Evolutionary conservation across 2,888 invertebrate genomes (phyloP), one percentile per base, ranked within the genome.

Genomic region (Drosophila neutralis): DNA sequence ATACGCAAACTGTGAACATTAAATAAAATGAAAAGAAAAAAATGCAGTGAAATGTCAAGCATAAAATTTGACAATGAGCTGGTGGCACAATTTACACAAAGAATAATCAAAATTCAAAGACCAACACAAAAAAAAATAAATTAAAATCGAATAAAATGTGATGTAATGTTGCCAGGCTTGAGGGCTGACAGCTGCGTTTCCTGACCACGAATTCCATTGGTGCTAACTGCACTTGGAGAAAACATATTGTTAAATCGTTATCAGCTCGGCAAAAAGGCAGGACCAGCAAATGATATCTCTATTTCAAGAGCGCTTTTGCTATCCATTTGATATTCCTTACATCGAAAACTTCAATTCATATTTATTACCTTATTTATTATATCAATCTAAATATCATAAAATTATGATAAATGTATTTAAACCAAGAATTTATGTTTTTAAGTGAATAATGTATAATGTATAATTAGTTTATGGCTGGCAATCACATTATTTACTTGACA

Each of bases 11-110:
- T 59, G 59, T 27, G 40, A 40, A 21, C 67, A 75, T 76, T 72
- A 68, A 82, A 53, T 58, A 62, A 69, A 69, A 60, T 62, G 33
- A 58, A 73, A 72, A 88, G 72, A 66, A 60, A 45, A 35, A 66
- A 57, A 68, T 68, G 57, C 48, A 68, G n/a, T 61, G 29, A 90
- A 82, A 73, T 88, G 83, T 85, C 83, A 75, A 76, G 54, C 31
- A n/a, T 4, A 5, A 45, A 63, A 38, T 36, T 61, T 58, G 69
- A 59, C 64, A 62, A 65, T 68, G 65, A 61, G 82, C 49, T 45
- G 71, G 38, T 40, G 59, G 49, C 24, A 18, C 24, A 29, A 31
- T 54, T 58, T 51, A 40, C n/a, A 56, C 13, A 31, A 51, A 68
- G 48, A 45, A 15, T 24, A 45, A 45, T 15, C 53, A 35, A 24